These are phyloP conservation scores for Diglossa cyanea DNA, from an alignment of 2,797 vertebrate genomes.

Conservation along the genomic window DNA sequence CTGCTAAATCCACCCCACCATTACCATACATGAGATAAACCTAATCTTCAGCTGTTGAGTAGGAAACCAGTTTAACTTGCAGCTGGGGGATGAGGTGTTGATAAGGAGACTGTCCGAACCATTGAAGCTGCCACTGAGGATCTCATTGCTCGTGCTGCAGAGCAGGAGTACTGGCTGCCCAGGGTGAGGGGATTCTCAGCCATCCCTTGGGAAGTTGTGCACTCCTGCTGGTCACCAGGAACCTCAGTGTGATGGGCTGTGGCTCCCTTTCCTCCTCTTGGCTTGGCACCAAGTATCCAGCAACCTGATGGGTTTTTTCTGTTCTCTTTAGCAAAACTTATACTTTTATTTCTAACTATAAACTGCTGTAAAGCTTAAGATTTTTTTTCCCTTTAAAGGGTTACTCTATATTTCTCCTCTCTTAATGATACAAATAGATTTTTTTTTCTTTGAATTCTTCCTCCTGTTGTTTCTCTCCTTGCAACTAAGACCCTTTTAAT, in stretches of 20 bases:
- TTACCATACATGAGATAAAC: background rate
- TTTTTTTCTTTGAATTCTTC: constrained; percentile 23
- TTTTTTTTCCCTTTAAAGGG: background rate
- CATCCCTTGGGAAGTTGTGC: background rate
- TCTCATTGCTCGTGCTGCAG: background rate
- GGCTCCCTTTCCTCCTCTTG: background rate
- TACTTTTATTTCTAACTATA: background rate
- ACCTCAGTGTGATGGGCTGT: background rate
- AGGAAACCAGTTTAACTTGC: background rate
- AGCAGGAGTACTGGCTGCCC: background rate
- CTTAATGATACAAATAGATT: background rate
- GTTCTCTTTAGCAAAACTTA: background rate
- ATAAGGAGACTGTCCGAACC: background rate
- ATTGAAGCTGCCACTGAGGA: background rate
- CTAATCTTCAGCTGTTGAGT: background rate
- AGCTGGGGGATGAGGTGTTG: background rate
- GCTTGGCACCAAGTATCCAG: background rate
- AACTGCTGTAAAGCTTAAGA: background rate
- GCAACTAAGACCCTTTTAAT: constrained; percentile 8
- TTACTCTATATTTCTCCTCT: background rate
- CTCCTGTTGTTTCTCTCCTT: background rate
- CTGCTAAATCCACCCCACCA: background rate
- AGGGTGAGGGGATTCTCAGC: background rate
- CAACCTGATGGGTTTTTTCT: background rate
- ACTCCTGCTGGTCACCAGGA: background rate